Evolutionary conservation across 2,888 invertebrate species (phyloP).

Genomic region (Drosophila neutralis): DNA sequence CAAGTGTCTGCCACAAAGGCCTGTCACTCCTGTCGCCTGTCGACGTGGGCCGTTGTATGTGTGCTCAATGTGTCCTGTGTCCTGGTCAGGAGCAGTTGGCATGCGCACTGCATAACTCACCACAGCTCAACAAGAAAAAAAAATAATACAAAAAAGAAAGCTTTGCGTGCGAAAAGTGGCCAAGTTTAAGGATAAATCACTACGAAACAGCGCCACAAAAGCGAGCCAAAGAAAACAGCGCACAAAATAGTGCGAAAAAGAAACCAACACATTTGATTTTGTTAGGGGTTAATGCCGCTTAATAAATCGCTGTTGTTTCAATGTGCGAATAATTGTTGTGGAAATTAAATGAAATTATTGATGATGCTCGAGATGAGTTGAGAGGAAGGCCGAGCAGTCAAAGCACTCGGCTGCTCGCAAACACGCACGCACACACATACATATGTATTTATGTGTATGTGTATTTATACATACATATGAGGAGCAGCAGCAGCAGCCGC

Average conservation of each 20-base stretch:
- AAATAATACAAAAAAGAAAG: conserved; percentile 2
- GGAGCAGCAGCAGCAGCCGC: conserved; percentile 43
- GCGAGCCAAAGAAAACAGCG: conserved; percentile 28
- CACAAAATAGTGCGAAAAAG: not conserved
- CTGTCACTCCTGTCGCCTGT: conserved; percentile 35
- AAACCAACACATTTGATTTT: not conserved
- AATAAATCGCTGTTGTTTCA: conserved; percentile 4
- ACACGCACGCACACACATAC: conserved; percentile 5
- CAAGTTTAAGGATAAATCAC: conserved; percentile 80
- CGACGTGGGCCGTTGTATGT: conserved; percentile 59
- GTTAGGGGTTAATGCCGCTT: conserved; percentile 14
- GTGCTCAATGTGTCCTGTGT: conserved; percentile 36
- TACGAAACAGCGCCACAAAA: conserved; percentile 37
- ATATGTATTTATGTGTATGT: conserved; percentile 3
- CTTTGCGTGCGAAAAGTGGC: conserved; percentile 54
- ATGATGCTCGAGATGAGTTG: conserved; percentile 8
- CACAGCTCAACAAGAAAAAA: conserved; percentile 31
- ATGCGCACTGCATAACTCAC: conserved; percentile 66
- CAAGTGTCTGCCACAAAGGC: conserved; percentile 29
- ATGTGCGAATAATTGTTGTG: conserved; percentile 26
- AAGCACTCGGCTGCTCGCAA: conserved; percentile 7
- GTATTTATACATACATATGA: conserved; percentile 13
- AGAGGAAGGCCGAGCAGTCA: conserved; percentile 3
- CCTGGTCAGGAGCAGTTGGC: conserved; percentile 61
- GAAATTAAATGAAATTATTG: conserved; percentile 25